These are phyloP conservation scores for Agrilus cyanescens DNA, from an alignment of 2,888 invertebrate species.

Conservation along the genomic window DNA sequence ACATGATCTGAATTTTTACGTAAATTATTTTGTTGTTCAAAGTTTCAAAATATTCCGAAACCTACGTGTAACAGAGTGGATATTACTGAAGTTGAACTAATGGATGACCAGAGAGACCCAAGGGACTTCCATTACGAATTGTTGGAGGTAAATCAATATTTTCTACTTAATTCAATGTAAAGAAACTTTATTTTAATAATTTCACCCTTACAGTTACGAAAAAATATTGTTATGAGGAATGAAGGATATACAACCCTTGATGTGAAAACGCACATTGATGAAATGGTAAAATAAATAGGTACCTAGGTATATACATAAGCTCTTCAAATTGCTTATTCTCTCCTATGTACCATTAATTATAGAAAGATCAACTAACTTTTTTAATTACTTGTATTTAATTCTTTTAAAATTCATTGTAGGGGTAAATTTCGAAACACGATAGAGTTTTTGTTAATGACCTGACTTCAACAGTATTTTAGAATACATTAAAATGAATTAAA, in stretches of 20 bases:
- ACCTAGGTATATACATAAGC: no score
- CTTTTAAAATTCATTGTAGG: no score
- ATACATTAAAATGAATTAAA: no score
- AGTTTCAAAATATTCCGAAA: constrained; percentile 62
- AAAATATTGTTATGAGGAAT: constrained; percentile 35
- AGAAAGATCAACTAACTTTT: no score
- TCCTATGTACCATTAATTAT: no score
- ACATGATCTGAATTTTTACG: no score
- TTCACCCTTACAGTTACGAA: constrained; percentile 28
- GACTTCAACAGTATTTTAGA: no score
- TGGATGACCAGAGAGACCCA: constrained; percentile 54
- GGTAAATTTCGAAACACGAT: no score
- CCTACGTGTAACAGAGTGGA: constrained; percentile 96
- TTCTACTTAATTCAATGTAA: constrained; percentile 1
- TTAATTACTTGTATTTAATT: no score
- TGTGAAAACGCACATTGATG: constrained; percentile 76
- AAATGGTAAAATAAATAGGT: constrained; percentile 59
- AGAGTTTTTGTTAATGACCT: no score
- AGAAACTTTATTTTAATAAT: background rate
- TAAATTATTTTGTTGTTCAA: background rate
- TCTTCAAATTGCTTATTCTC: background rate
- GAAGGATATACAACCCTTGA: constrained; percentile 50
- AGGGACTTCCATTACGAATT: constrained; percentile 56
- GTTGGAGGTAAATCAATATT: constrained; percentile 27
- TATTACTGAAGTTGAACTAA: constrained; percentile 85